Base-by-base conservation (phyloP, 2,113 vertebrate genomes). In the Cyprinodon variegatus region DNA sequence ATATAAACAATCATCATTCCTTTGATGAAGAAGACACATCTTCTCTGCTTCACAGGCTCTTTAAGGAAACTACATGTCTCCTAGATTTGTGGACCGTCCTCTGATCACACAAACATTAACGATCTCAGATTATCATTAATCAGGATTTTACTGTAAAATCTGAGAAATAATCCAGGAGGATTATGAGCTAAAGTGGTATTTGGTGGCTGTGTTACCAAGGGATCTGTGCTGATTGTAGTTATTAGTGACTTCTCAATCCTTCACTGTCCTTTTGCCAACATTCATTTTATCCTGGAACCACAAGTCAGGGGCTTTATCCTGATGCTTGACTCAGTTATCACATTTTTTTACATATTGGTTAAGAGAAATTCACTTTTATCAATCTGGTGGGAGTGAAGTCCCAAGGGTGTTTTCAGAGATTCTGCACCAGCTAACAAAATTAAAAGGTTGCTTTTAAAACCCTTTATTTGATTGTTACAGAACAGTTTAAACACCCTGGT, bases 41-140 rank as follows among this genome's bases (percentile, higher is more conserved):
- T 41, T 41, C 5, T 41, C 41, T 9, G 5, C 41, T 41, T 9
- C 5, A 41, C 41, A 9, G 4, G 5, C 41, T 41, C 41, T 0
- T 9, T 9, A 41, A 41, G 41, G 41, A 41, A 41, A 41, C 50
- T 66, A 22, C 41, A 38, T 43, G 37, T 79, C 59, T 62, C 61
- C 65, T 37, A 71, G 68, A 83, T 79, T 65, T 82, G 68, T 83
- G 74, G 61, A 61, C 8, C 37, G 7, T 9, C 41, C 41, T 17
- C 64, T 83, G 65, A 73, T 90, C 79, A 83, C 73, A 81, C 22
- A 22, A 72, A 86, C 82, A 74, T 72, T 87, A 83, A 84, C 85
- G 86, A 85, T 83, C 88, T 87, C 78, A 85, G 91, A 91, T 92
- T 89, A 91, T 87, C 86, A 83, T 86, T 84, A 90, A 88, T 78